Evolutionary conservation across 2,888 invertebrate genomes (phyloP).

Genomic region (Gymnoscelis rufifasciata): DNA sequence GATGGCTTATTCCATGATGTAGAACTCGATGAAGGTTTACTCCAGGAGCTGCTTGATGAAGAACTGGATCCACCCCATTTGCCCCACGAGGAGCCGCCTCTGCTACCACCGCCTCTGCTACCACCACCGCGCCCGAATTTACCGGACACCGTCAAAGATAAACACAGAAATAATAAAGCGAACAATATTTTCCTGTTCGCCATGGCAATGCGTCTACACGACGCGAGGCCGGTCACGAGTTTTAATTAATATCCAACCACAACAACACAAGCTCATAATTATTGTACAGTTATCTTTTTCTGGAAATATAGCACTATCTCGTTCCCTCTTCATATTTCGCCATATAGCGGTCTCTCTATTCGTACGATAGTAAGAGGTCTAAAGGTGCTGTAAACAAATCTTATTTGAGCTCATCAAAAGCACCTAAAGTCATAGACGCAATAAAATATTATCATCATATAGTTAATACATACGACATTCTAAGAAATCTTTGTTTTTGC

Average conservation of each 20-base stretch:
- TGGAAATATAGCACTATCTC: conserved; percentile 33
- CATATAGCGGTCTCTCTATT: conserved; percentile 23
- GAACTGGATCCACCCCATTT: conserved; percentile 23
- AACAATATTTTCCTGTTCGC: conserved; percentile 51
- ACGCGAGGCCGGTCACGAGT: conserved; percentile 33
- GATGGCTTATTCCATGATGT: conserved; percentile 4
- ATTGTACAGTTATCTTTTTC: conserved; percentile 30
- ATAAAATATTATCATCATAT: too few species aligned
- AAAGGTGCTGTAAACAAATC: conserved; percentile 38
- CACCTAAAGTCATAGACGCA: too few species aligned
- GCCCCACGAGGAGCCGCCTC: conserved; percentile 30
- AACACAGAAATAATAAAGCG: conserved; percentile 49
- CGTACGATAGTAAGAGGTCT: conserved; percentile 32
- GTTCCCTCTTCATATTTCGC: conserved; percentile 14
- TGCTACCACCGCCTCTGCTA: conserved; percentile 29
- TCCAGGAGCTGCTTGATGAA: conserved; percentile 21
- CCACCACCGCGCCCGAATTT: conserved; percentile 32
- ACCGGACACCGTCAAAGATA: conserved; percentile 41
- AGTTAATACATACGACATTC: too few species aligned
- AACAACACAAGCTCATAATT: conserved; percentile 23
- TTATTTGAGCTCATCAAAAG: background rate
- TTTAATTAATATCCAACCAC: conserved; percentile 24
- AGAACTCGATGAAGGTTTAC: conserved; percentile 20
- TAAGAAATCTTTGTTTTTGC: too few species aligned
- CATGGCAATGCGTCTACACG: conserved; percentile 42